Evolutionary conservation across 2,888 invertebrate genomes (phyloP).

Genomic region (Phaedon cochleariae): DNA sequence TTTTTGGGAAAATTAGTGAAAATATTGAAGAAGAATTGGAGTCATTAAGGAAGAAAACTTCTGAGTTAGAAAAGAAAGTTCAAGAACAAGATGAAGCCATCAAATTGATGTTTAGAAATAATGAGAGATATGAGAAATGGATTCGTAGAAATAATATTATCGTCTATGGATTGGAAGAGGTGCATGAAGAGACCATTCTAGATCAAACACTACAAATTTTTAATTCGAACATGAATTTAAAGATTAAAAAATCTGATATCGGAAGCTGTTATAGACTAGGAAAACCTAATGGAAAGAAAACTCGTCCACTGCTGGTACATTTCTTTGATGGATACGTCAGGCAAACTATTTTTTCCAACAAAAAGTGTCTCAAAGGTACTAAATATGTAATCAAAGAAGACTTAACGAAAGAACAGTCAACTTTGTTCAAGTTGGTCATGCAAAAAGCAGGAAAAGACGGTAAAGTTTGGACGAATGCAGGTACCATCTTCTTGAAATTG

Average conservation of each 20-base stretch:
- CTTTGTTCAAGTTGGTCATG: no score
- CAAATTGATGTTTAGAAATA: not conserved
- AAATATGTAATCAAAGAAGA: conserved; percentile 5
- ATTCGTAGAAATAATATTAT: conserved; percentile 12
- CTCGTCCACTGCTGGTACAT: conserved; percentile 1
- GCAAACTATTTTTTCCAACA: conserved; percentile 4
- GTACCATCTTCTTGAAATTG: conserved; percentile 13
- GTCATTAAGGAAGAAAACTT: not conserved
- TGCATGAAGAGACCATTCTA: not conserved
- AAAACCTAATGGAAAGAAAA: conserved; percentile 7
- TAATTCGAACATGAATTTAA: no score
- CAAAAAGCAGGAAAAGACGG: no score
- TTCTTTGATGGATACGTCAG: conserved; percentile 3
- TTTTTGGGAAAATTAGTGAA: conserved; percentile 5
- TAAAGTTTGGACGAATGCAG: conserved; percentile 1
- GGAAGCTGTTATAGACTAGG: conserved; percentile 11
- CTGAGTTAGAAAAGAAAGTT: no score
- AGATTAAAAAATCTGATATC: conserved; percentile 4
- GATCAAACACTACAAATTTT: conserved; percentile 10
- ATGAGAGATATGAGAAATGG: conserved; percentile 8
- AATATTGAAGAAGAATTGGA: conserved; percentile 5
- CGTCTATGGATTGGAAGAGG: not conserved
- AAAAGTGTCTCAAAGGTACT: not conserved
- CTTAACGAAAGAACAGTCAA: not conserved
- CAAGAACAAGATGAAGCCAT: conserved; percentile 6